A percentile compares a stretch with the other conserved stretches of the same genome.
Conservation (phyloP, 2,113 vertebrate genomes). For the Pteropus alecto region DNA sequence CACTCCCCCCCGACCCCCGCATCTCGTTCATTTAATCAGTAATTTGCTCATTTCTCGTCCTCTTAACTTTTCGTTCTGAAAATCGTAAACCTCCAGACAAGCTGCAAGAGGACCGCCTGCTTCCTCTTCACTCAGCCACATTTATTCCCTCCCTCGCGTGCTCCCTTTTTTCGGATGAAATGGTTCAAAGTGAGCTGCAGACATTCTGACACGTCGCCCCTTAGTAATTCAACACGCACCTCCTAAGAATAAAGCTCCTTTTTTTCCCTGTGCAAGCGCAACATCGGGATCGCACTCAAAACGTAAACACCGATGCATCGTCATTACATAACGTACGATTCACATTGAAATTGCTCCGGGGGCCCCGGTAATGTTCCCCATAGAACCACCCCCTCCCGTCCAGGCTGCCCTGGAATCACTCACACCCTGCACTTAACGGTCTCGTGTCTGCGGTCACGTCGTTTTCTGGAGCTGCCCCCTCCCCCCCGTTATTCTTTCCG, state of each 20-base stretch:
- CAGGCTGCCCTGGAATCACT: neutral
- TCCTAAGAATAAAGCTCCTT: neutral
- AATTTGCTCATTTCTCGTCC: neutral
- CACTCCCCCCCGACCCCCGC: neutral
- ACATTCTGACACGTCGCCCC: neutral
- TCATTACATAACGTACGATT: accelerated
- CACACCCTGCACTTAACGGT: neutral
- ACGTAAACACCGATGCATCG: neutral
- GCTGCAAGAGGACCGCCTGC: neutral
- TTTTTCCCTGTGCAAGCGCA: neutral
- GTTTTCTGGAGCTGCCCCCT: neutral
- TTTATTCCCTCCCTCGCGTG: neutral
- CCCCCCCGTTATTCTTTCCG: neutral
- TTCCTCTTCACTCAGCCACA: neutral
- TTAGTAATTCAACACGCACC: neutral
- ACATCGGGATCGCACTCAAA: neutral
- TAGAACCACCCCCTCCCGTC: too few relatives aligned
- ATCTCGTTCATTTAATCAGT: neutral
- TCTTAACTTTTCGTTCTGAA: neutral
- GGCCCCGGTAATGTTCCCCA: neutral
- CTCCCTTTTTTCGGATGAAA: neutral
- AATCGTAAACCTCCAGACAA: neutral
- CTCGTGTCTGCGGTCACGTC: neutral
- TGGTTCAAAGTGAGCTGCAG: neutral
- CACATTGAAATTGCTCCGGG: neutral